phyloP scores from a whole-genome alignment of 2,888 invertebrate genomes.

The Drosophila nr. perissopoda region DNA sequence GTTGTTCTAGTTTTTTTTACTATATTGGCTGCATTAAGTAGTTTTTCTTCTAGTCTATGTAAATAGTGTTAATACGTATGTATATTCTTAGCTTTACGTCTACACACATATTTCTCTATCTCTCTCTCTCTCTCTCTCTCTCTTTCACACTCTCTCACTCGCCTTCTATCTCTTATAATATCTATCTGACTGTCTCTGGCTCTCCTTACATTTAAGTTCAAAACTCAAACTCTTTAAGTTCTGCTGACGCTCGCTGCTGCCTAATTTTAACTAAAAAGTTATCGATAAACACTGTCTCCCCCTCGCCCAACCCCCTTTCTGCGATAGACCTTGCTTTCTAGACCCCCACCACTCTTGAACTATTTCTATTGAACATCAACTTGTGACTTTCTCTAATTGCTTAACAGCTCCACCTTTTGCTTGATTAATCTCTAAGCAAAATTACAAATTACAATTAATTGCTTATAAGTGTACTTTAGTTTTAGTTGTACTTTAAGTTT shows the following conservation, averaged over 20 bases:
- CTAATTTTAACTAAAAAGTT: constrained; percentile 7
- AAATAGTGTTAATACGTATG: not conserved
- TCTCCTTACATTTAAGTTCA: not conserved
- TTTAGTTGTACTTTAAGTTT: constrained; percentile 15
- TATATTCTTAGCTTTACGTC: constrained; percentile 22
- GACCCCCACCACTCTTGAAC: not conserved
- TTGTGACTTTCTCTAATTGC: not conserved
- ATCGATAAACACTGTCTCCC: constrained; percentile 14
- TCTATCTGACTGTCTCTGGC: constrained; percentile 1
- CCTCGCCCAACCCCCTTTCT: not conserved
- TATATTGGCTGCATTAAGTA: constrained; percentile 23
- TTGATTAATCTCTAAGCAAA: constrained; percentile 6
- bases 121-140: not conserved
- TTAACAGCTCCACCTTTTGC: constrained; percentile 8
- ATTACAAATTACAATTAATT: constrained; percentile 14
- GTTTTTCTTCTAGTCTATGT: constrained; percentile 13
- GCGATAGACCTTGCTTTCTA: constrained; percentile 5
- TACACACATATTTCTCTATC: constrained; percentile 3
- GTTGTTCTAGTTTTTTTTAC: constrained; percentile 1
- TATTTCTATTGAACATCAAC: not conserved
- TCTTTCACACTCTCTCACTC: not conserved
- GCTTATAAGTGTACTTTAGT: constrained; percentile 4
- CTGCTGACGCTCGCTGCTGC: constrained; percentile 9
- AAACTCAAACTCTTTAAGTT: not conserved
- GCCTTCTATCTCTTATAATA: not conserved